Conservation (phyloP, 2,797 vertebrate species). For the Gambusia yucatana region DNA sequence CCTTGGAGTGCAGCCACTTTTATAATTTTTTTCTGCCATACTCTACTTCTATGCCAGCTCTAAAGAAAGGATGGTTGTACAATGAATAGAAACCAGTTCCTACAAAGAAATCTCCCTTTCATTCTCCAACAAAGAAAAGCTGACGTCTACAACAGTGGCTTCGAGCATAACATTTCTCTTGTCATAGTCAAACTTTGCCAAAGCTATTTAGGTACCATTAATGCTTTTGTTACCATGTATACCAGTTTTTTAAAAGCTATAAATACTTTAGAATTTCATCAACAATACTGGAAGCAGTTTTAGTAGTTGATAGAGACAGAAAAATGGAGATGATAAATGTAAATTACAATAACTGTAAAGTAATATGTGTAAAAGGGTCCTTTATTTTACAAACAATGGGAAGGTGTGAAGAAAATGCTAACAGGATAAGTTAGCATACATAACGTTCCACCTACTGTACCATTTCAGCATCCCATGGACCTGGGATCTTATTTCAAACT, state of each 20-base stretch:
- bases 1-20: constrained; percentile 67
- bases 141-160: constrained; percentile 27
- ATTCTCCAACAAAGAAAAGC: constrained; percentile 26
- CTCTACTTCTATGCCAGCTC: constrained; percentile 43
- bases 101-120: constrained; percentile 17
- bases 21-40: constrained; percentile 40
- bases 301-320: neutral
- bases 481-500: neutral
- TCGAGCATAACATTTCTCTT: constrained; percentile 31
- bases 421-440: neutral
- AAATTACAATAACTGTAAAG: neutral
- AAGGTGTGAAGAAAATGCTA: neutral
- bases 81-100: constrained; percentile 33
- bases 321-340: neutral
- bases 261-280: neutral
- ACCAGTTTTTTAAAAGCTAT: neutral
- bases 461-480: neutral
- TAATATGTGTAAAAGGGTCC: neutral
- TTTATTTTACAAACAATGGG: neutral
- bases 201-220: constrained; percentile 16
- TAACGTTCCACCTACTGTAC: neutral
- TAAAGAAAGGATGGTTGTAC: constrained; percentile 51
- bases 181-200: constrained; percentile 19
- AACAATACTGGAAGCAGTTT: neutral
- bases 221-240: neutral